These are phyloP conservation scores for Periphyllus acericola DNA, from an alignment of 2,888 invertebrate species.

Conservation along the genomic window DNA sequence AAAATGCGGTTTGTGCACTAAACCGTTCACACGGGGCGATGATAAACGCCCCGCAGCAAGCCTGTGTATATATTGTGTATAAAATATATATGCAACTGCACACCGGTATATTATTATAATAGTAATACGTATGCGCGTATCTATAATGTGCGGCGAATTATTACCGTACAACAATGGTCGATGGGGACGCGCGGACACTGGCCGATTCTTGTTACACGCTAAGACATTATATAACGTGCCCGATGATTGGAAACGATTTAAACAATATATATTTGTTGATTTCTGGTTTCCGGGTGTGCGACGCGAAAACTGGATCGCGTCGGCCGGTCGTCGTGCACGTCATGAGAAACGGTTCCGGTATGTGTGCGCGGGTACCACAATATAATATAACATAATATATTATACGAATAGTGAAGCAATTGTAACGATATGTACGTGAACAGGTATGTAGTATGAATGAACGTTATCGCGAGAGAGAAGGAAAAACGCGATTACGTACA, in stretches of 20 bases:
- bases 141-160: conserved; percentile 4
- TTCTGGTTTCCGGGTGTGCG: conserved; percentile 57
- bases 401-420: neutral
- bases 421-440: neutral
- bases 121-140: neutral
- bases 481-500: neutral
- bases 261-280: conserved; percentile 34
- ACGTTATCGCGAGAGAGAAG: neutral
- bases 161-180: neutral
- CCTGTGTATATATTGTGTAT: too few relatives aligned
- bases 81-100: neutral
- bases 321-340: neutral
- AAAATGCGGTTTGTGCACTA: conserved; percentile 14
- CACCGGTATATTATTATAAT: neutral
- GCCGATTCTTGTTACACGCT: neutral
- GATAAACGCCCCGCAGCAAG: conserved; percentile 5
- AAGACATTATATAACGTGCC: neutral
- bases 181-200: neutral
- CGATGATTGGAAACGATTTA: conserved; percentile 50
- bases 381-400: neutral
- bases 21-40: conserved; percentile 47
- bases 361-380: neutral
- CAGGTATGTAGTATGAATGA: neutral
- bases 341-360: conserved; percentile 61
- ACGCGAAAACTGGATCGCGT: conserved; percentile 28